These are phyloP conservation scores for Casuarius casuarius DNA, from an alignment of 2,113 vertebrate genomes.

Conservation along the genomic window DNA sequence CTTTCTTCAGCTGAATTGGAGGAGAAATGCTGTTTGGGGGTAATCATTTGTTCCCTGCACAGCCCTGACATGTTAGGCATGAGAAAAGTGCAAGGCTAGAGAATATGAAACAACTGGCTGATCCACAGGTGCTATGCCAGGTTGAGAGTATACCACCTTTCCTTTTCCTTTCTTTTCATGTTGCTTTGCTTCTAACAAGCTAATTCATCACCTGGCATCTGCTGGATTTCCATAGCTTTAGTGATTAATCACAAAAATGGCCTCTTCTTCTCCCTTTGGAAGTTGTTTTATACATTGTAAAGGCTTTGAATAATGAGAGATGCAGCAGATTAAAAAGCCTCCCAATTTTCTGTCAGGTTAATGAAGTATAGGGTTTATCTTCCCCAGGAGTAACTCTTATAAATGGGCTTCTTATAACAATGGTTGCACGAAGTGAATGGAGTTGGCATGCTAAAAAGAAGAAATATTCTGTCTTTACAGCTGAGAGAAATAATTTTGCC, in stretches of 20 bases:
- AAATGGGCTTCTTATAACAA: conserved; percentile 37
- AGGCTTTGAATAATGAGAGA: conserved; percentile 42
- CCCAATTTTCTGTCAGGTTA: conserved; percentile 50
- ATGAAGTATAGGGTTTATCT: conserved; percentile 56
- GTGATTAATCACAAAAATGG: conserved; percentile 54
- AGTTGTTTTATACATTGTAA: conserved; percentile 29
- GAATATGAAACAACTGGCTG: background rate
- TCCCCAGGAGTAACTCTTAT: conserved; percentile 19
- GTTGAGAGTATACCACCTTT: background rate
- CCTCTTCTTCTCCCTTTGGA: conserved; percentile 44
- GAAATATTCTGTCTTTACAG: background rate
- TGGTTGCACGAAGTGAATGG: conserved; percentile 11
- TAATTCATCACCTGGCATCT: conserved; percentile 42
- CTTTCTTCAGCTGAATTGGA: conserved; percentile 4
- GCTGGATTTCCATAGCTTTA: conserved; percentile 34
- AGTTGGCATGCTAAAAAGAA: conserved; percentile 19
- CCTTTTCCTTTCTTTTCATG: conserved; percentile 3
- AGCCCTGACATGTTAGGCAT: background rate
- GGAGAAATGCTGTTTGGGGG: background rate
- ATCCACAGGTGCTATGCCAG: background rate
- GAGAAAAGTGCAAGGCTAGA: background rate
- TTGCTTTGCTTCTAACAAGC: background rate
- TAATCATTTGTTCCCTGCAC: background rate
- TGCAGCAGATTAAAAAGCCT: conserved; percentile 48
- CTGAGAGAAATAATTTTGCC: conserved; percentile 4